Conservation (phyloP, 2,888 invertebrate genomes). For the Cerastis rubricosa region DNA sequence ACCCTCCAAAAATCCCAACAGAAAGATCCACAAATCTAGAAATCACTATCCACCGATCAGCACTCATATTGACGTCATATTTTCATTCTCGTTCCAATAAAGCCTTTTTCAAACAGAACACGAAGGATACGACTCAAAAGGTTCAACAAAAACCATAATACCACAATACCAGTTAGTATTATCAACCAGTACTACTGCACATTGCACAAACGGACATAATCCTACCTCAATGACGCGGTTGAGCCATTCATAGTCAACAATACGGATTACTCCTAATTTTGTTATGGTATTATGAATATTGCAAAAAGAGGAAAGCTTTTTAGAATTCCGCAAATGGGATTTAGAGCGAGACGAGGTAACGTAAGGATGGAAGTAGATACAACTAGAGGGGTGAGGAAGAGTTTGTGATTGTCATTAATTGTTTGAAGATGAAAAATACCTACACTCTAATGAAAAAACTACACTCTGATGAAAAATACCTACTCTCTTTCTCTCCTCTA, state of each 20-base stretch:
- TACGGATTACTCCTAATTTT: slow-evolving; percentile 56
- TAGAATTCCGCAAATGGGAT: background rate
- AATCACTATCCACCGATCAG: background rate
- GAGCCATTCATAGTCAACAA: slow-evolving; percentile 49
- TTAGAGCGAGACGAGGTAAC: background rate
- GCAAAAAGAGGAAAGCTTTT: slow-evolving; percentile 31
- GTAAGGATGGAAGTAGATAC: background rate
- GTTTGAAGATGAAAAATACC: background rate
- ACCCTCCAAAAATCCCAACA: background rate
- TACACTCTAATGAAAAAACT: too few species aligned
- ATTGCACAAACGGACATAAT: slow-evolving; percentile 62
- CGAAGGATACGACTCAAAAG: slow-evolving; percentile 18
- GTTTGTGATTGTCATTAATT: background rate
- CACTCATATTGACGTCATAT: background rate
- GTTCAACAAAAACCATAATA: slow-evolving; percentile 38
- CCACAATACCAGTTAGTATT: slow-evolving; percentile 35
- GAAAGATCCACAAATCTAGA: background rate
- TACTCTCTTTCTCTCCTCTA: too few species aligned
- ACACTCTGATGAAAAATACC: too few species aligned
- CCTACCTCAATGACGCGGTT: slow-evolving; percentile 45
- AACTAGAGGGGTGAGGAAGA: background rate
- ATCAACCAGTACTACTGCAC: slow-evolving; percentile 15
- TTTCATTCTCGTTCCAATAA: too few species aligned
- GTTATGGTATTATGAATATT: slow-evolving; percentile 42
- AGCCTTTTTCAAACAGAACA: too few species aligned